A percentile compares a stretch with the other conserved stretches of the same genome.
Evolutionary conservation across 1,140 invertebrate species (phyloP).

Genomic region (Helicoverpa armigera): DNA sequence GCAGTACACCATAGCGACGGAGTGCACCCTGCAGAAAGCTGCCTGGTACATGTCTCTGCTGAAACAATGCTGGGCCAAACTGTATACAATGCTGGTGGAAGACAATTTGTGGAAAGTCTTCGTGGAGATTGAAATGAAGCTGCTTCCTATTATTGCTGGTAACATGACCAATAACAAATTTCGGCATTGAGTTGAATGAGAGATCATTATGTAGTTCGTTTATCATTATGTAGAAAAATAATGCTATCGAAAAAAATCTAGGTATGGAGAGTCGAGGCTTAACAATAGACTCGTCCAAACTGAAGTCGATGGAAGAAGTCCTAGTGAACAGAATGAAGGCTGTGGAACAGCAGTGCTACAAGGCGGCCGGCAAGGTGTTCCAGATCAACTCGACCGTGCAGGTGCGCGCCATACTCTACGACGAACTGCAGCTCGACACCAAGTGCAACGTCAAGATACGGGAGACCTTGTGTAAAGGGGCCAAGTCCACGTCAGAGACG

Average conservation of each 20-base stretch:
- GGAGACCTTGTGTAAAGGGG: constrained; percentile 80
- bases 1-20: constrained; percentile 64
- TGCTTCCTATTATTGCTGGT: constrained; percentile 87
- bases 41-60: constrained; percentile 68
- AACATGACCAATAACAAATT: not conserved
- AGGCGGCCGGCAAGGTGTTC: constrained; percentile 83
- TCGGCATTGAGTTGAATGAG: no score
- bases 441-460: constrained; percentile 79
- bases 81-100: constrained; percentile 56
- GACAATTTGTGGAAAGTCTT: constrained; percentile 83
- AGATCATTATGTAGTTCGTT: no score
- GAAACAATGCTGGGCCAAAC: constrained; percentile 51
- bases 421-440: constrained; percentile 86
- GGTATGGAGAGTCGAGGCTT: constrained; percentile 85
- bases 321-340: constrained; percentile 74
- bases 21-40: constrained; percentile 64
- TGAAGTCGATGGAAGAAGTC: constrained; percentile 79
- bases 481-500: constrained; percentile 87
- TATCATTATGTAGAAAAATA: no score
- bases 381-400: constrained; percentile 86
- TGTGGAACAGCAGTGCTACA: constrained; percentile 82
- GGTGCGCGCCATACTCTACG: constrained; percentile 87
- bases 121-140: constrained; percentile 83
- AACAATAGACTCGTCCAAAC: constrained; percentile 76
- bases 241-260: constrained; percentile 32